A percentile compares a stretch with the other conserved stretches of the same genome.
Evolutionary conservation across 2,797 vertebrate species (phyloP).

Genomic region (Gobio occitaniae): DNA sequence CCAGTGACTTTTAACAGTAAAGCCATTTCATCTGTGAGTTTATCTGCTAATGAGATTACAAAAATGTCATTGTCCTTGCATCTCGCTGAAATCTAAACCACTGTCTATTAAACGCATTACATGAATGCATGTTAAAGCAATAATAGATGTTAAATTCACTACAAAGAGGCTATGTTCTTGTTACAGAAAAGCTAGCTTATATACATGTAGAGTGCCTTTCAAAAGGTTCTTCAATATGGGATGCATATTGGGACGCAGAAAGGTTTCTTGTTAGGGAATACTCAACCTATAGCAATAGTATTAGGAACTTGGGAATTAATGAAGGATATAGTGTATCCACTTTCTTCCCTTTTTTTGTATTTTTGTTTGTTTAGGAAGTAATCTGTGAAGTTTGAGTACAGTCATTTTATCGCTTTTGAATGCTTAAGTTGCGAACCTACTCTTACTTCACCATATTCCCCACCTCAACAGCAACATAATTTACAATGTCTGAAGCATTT

Average conservation of each 20-base stretch:
- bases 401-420: not conserved
- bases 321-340: not conserved
- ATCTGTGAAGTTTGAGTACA: not conserved
- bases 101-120: not conserved
- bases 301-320: not conserved
- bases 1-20: slow-evolving; percentile 43
- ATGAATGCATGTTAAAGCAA: slow-evolving; percentile 42
- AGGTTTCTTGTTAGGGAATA: not conserved
- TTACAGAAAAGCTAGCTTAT: slow-evolving; percentile 10
- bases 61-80: slow-evolving; percentile 9
- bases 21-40: slow-evolving; percentile 21
- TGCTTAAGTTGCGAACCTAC: not conserved
- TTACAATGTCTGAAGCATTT: not conserved
- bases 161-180: not conserved
- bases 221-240: not conserved
- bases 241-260: not conserved
- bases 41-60: slow-evolving; percentile 37
- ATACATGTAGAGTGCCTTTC: slow-evolving; percentile 20
- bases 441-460: not conserved
- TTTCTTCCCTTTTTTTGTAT: not conserved
- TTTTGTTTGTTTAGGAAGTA: slow-evolving; percentile 3
- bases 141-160: slow-evolving; percentile 16
- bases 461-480: not conserved
- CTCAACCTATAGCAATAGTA: not conserved
- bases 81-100: not conserved